A percentile compares a stretch with the other conserved stretches of the same genome.
phyloP scores from a whole-genome alignment of 2,888 invertebrate genomes.

The Listrodromus nycthemerus region DNA sequence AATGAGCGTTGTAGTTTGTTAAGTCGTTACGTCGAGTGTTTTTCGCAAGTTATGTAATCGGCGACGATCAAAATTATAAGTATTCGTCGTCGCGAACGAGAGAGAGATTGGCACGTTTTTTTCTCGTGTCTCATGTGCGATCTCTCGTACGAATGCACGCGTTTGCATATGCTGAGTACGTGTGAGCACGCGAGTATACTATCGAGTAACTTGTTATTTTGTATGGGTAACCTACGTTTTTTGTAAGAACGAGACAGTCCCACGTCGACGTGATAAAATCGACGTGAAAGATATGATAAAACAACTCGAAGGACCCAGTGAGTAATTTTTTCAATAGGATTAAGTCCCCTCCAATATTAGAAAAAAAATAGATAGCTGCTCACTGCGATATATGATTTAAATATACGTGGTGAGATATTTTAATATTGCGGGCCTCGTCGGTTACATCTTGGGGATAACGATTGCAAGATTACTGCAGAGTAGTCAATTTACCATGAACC shows the following conservation, averaged over 20 bases:
- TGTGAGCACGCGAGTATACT: slow-evolving; percentile 18
- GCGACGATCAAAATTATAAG: background rate
- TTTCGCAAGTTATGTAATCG: slow-evolving; percentile 16
- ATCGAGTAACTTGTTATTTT: slow-evolving; percentile 83
- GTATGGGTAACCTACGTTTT: slow-evolving; percentile 81
- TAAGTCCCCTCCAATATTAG: too few species aligned
- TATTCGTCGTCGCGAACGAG: slow-evolving; percentile 3
- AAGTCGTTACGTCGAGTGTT: slow-evolving; percentile 28
- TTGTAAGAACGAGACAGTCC: slow-evolving; percentile 74
- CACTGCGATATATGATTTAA: background rate
- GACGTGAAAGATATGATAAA: slow-evolving; percentile 77
- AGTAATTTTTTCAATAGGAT: background rate
- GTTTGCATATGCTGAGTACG: slow-evolving; percentile 73
- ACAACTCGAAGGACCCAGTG: slow-evolving; percentile 73
- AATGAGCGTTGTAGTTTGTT: slow-evolving; percentile 41
- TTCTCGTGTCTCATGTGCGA: slow-evolving; percentile 32
- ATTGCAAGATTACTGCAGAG: background rate
- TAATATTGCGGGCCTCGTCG: too few species aligned
- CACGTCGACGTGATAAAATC: slow-evolving; percentile 70
- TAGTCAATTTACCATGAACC: background rate
- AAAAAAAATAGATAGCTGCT: background rate
- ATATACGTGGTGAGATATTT: background rate
- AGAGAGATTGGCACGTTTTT: slow-evolving; percentile 10
- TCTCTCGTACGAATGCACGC: slow-evolving; percentile 17
- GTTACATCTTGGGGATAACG: background rate